A percentile compares a stretch with the other conserved stretches of the same genome.
phyloP scores from a whole-genome alignment of 2,888 invertebrate species.

The Sphaeridia pumilis region DNA sequence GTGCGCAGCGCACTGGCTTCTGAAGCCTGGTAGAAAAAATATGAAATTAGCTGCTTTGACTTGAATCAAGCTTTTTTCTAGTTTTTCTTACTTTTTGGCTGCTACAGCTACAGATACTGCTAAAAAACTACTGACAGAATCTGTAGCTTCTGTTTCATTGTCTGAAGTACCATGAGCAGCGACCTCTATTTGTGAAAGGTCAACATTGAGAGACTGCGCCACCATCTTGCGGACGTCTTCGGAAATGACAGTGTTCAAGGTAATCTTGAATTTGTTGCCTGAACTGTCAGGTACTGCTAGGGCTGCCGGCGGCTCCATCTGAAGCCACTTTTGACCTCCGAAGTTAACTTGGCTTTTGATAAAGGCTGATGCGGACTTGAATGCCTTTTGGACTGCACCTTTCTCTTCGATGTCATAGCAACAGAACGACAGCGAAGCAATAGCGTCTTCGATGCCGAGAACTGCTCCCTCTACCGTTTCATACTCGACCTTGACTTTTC shows the following conservation, averaged over 20 bases:
- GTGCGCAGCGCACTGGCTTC: conserved; percentile 70
- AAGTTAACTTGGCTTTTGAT: conserved; percentile 57
- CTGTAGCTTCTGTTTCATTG: too few species aligned
- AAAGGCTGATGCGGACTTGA: conserved; percentile 59
- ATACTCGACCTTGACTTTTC: conserved; percentile 66
- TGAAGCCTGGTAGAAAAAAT: conserved; percentile 34
- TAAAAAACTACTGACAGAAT: too few species aligned
- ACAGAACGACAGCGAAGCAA: conserved; percentile 58
- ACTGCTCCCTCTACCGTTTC: conserved; percentile 57
- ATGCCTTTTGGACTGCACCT: conserved; percentile 48
- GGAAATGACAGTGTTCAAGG: conserved; percentile 74
- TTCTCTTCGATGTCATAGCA: conserved; percentile 11
- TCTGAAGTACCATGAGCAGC: too few species aligned
- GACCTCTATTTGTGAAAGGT: conserved; percentile 39
- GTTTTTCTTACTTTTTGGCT: too few species aligned
- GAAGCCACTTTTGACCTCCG: conserved; percentile 94
- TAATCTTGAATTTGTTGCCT: conserved; percentile 68
- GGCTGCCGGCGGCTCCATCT: conserved; percentile 63
- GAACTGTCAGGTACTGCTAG: conserved; percentile 55
- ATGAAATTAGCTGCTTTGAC: neutral
- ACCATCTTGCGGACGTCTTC: conserved; percentile 41
- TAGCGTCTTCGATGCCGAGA: conserved; percentile 50
- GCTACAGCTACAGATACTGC: too few species aligned
- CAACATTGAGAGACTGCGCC: conserved; percentile 42
- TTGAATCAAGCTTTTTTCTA: neutral